phyloP scores from a whole-genome alignment of 2,797 vertebrate species.

The Hephaestus fuliginosus region DNA sequence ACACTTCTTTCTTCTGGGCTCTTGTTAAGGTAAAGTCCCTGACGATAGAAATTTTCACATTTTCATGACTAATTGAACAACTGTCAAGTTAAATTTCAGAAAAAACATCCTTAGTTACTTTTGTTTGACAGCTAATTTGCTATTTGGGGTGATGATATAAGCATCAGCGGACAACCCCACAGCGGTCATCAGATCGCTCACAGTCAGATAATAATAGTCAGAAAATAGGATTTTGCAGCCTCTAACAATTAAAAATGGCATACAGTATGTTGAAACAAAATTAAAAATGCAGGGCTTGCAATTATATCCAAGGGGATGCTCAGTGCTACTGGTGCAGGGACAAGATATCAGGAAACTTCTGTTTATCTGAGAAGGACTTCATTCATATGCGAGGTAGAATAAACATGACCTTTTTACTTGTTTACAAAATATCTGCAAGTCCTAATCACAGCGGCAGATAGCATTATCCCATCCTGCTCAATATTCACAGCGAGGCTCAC shows the following conservation, averaged over 20 bases:
- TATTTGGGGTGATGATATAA: not conserved
- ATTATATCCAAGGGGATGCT: constrained; percentile 9
- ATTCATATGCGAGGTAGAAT: constrained; percentile 54
- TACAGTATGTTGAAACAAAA: not conserved
- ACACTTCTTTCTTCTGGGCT: not conserved
- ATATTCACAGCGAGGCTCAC: constrained; percentile 6
- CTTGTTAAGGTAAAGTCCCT: not conserved
- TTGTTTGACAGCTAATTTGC: too few species aligned
- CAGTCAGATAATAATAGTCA: not conserved
- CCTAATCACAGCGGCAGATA: constrained; percentile 30
- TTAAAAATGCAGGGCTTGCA: constrained; percentile 8
- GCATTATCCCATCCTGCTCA: constrained; percentile 16
- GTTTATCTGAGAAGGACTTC: constrained; percentile 38
- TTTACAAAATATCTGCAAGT: constrained; percentile 50
- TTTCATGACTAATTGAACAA: not conserved
- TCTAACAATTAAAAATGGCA: not conserved
- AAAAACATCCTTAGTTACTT: not conserved
- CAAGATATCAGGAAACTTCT: constrained; percentile 24
- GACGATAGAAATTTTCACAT: not conserved
- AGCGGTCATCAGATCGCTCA: not conserved
- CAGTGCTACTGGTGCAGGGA: constrained; percentile 27
- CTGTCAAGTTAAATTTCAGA: not conserved
- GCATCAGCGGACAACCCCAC: not conserved
- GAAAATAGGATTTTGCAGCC: not conserved
- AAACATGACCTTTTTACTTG: constrained; percentile 56